phyloP scores from a whole-genome alignment of 2,888 invertebrate genomes.

The Quadroppia sp. region DNA sequence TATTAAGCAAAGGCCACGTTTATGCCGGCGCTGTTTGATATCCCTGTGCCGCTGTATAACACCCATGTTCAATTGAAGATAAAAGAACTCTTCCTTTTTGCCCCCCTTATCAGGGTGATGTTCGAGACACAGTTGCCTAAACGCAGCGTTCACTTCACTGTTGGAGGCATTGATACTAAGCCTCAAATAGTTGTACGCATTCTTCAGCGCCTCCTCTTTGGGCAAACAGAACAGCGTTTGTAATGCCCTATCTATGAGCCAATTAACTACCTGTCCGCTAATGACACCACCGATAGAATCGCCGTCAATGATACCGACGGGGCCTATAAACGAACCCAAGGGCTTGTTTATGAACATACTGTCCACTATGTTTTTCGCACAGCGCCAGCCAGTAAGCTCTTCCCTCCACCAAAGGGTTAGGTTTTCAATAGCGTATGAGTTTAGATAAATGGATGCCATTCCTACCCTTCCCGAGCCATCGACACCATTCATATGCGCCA shows the following conservation, averaged over 20 bases:
- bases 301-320: no score
- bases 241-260: background rate
- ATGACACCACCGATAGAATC: slow-evolving; percentile 14
- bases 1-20: no score
- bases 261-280: background rate
- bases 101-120: slow-evolving; percentile 38
- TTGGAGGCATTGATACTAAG: slow-evolving; percentile 11
- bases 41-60: no score
- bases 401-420: slow-evolving; percentile 15
- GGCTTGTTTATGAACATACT: no score
- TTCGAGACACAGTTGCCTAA: background rate
- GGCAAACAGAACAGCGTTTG: slow-evolving; percentile 5
- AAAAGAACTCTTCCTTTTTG: slow-evolving; percentile 4
- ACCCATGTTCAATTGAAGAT: slow-evolving; percentile 25
- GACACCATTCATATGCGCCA: no score
- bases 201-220: slow-evolving; percentile 26
- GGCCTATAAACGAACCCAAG: no score
- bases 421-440: slow-evolving; percentile 9
- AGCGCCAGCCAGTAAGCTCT: background rate
- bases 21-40: no score
- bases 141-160: slow-evolving; percentile 23
- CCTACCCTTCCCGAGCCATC: no score
- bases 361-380: no score
- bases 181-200: slow-evolving; percentile 29
- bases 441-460: no score